These are phyloP conservation scores for Heliconius ismenius DNA, from an alignment of 2,888 invertebrate genomes.

Conservation along the genomic window DNA sequence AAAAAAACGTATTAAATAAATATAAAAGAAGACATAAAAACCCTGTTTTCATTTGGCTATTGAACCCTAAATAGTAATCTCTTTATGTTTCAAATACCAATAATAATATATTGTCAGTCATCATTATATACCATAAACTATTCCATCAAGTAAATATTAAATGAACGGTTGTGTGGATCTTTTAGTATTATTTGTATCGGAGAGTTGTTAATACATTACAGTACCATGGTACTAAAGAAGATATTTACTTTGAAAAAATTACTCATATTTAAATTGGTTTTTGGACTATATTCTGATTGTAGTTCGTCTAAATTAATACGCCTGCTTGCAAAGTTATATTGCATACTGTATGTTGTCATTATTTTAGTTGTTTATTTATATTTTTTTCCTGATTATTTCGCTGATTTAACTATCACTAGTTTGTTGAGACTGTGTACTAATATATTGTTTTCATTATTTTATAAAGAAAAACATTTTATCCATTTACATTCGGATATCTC, in stretches of 20 bases:
- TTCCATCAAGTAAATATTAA: slow-evolving; percentile 5
- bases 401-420: background rate
- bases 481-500: slow-evolving; percentile 13
- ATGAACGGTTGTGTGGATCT: background rate
- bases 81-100: background rate
- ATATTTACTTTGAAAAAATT: background rate
- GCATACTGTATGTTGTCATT: background rate
- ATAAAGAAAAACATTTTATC: background rate
- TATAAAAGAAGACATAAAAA: no score
- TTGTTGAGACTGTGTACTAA: background rate
- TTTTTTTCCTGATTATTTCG: background rate
- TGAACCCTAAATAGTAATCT: slow-evolving; percentile 10
- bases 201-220: background rate
- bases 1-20: no score
- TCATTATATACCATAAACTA: background rate
- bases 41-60: background rate
- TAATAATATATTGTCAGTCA: slow-evolving; percentile 1
- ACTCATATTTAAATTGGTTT: background rate
- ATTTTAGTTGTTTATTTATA: background rate
- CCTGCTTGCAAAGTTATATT: background rate
- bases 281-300: slow-evolving; percentile 9
- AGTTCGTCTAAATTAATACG: background rate
- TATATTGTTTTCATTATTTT: background rate
- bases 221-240: background rate
- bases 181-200: background rate